Evolutionary conservation across 1,140 invertebrate species (phyloP), one percentile per base, ranked within the genome.

Genomic region (Caenorhabditis brenneri): DNA sequence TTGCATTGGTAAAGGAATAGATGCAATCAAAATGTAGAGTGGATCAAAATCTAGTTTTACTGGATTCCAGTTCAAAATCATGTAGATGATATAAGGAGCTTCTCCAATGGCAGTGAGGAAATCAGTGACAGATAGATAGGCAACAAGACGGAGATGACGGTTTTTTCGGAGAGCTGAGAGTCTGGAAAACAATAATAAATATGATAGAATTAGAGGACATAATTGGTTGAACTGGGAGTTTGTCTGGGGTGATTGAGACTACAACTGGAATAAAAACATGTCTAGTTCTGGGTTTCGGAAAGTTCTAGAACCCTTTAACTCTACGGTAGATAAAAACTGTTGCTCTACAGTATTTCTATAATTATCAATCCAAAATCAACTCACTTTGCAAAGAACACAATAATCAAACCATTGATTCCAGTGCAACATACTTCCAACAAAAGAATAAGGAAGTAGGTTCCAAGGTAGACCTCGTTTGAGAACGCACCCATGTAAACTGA

Each of bases 1-100:
- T 48, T 79, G 74, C 12, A 79, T 79, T 0, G 74, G 74, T 3
- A 49, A 39, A 6, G 49, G 42, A 7, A 49, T 29, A 1, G 74
- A 79, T 2, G 74, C 46, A 10, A 79, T 48, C 2, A 79, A 24
- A 19, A 79, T 48, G 5, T 24, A 79, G 5, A 51, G 24, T 12
- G 74, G 74, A 24, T 79, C 16, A n/a, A 49, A 79, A 19, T 48
- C 42, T 6, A 79, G 12, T 24, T 24, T 1, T 19, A 24, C 29
- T 22, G 74, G 42, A 79, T 79, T 79, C 74, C 74, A 79, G 29
- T 79, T 49, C 9, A 51, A 5, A 7, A 79, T 48, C 74, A 79
- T 49, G 22, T 49, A 79, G 16, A 79, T 79, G 16, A 51, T 79
- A 33, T 79, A 79, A 5, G 74, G 74, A 19, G 42, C 42, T 48